Conservation (phyloP, 1,140 invertebrate genomes). For the Zelostemma sp. region DNA sequence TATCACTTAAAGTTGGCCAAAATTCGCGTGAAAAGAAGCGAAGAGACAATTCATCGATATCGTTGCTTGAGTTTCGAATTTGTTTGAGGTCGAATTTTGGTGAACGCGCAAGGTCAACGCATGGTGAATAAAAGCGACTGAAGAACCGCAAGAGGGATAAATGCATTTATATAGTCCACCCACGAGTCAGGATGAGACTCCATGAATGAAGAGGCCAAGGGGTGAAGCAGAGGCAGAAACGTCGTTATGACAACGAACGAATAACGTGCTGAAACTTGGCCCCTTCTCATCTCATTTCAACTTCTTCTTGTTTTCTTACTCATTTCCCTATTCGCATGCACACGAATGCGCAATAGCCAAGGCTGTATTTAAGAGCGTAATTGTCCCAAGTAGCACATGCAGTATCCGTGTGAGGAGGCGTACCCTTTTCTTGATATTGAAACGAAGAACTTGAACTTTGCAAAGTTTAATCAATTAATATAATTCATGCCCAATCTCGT, state of each 20-base stretch:
- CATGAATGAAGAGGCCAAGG: constrained; percentile 55
- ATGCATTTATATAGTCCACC: constrained; percentile 66
- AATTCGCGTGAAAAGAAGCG: not conserved
- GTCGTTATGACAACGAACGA: constrained; percentile 50
- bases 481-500: too few species aligned
- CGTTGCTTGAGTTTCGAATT: not conserved
- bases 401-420: constrained; percentile 26
- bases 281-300: constrained; percentile 54
- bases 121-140: constrained; percentile 50
- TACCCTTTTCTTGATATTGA: constrained; percentile 25
- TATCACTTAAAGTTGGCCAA: not conserved
- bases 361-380: constrained; percentile 21
- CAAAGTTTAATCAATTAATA: not conserved
- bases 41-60: not conserved
- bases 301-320: constrained; percentile 44
- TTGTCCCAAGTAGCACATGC: constrained; percentile 13
- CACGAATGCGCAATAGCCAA: not conserved
- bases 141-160: constrained; percentile 41
- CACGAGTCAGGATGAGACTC: constrained; percentile 48
- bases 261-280: constrained; percentile 51
- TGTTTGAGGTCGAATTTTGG: not conserved
- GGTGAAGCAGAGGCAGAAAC: constrained; percentile 37
- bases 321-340: constrained; percentile 38
- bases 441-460: constrained; percentile 50
- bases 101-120: constrained; percentile 41